Evolutionary conservation across 2,113 vertebrate species (phyloP), one percentile per base, ranked within the genome.

Genomic region (Tenrec ecaudatus): DNA sequence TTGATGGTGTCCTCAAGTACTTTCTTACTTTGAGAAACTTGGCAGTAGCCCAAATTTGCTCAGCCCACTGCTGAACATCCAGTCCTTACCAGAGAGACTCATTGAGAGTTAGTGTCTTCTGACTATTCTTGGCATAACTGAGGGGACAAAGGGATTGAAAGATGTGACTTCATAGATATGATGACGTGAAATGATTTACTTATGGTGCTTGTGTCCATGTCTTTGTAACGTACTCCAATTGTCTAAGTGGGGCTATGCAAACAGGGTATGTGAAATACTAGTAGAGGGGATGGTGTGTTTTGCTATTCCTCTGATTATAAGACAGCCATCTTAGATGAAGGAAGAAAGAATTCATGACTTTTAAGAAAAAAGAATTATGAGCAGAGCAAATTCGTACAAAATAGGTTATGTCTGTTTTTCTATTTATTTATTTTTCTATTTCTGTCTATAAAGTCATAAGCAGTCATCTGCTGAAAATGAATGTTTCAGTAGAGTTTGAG

Each of bases 81-180:
- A 25, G 20, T 16, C 1, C 14, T 23, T 62, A 1, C 31, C 60
- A 17, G 31, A 11, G 15, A 57, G 2, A 14, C 58, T 57, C 3
- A 6, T 17, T 77, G 31, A 43, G 31, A 36, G 5, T 29, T 73
- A 31, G 14, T 53, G 31, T 83, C 33, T 78, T 82, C 75, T 33
- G 58, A 76, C 60, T 77, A 36, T 17, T 88, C 73, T 88, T 73
- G 84, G 75, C 43, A 17, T 64, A 88, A 76, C 36, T 82, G 47
- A 87, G 6, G 10, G 12, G 7, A 64, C 57, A 89, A 82, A 20
- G 3, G 5, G 8, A 25, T 10, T 83, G 69, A 87, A 66, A 81
- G 23, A 79, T 57, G 20, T 68, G 57, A 20, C 1, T 57, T 81
- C 71, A 12, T 62, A 14, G 47, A 53, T 53, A 14, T 53, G 47